Percentiles rank a stretch among this genome's conserved stretches.
Evolutionary conservation across 2,888 invertebrate genomes (phyloP).

Genomic region (Ditula angustiorana): DNA sequence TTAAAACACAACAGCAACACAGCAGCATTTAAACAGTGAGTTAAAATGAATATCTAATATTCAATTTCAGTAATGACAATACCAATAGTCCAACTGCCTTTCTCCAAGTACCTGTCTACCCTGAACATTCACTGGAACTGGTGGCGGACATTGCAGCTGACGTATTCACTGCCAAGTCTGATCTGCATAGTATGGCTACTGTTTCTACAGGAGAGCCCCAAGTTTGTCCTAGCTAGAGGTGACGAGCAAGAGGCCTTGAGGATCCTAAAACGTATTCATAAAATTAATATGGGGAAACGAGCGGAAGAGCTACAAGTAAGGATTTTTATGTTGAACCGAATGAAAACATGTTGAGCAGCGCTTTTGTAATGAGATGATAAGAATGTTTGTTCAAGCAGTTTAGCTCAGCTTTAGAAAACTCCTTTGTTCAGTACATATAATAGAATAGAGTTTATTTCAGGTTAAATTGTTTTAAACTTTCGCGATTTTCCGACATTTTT

Average conservation of each 20-base stretch:
- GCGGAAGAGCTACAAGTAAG: slow-evolving; percentile 57
- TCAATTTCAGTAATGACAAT: slow-evolving; percentile 85
- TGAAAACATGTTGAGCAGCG: too few relatives aligned
- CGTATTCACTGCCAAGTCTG: slow-evolving; percentile 87
- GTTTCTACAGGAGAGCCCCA: slow-evolving; percentile 91
- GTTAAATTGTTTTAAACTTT: too few relatives aligned
- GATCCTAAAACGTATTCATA: slow-evolving; percentile 63
- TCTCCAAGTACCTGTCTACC: slow-evolving; percentile 64
- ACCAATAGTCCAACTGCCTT: slow-evolving; percentile 85
- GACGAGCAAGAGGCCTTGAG: slow-evolving; percentile 81
- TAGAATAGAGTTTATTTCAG: too few relatives aligned
- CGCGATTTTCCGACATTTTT: too few relatives aligned
- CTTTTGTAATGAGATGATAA: too few relatives aligned
- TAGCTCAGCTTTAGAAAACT: too few relatives aligned
- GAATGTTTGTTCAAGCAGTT: too few relatives aligned
- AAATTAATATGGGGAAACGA: slow-evolving; percentile 54
- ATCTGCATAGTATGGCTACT: slow-evolving; percentile 84
- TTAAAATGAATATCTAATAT: too few relatives aligned
- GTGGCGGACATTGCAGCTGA: slow-evolving; percentile 89
- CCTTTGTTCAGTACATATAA: too few relatives aligned
- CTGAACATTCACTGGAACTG: slow-evolving; percentile 87
- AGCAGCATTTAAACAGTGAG: too few relatives aligned
- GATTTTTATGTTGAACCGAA: not conserved
- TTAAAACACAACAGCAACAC: too few relatives aligned
- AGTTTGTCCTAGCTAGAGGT: slow-evolving; percentile 88